Base-by-base conservation (phyloP, 2,113 vertebrate genomes). In the Callospermophilus lateralis region DNA sequence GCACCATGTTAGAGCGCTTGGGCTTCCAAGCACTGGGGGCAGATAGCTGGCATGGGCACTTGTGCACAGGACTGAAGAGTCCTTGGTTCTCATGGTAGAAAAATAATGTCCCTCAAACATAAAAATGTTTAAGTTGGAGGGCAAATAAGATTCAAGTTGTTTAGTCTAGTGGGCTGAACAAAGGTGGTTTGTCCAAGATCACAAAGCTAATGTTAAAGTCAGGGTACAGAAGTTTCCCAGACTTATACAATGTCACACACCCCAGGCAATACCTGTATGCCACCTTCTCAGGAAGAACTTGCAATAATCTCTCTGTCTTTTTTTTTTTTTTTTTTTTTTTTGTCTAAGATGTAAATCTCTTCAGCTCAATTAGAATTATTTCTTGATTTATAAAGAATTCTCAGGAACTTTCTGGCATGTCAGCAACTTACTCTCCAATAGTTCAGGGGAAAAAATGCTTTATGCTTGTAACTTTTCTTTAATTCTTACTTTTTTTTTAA, bases 1-100 rank as follows among this genome's bases (percentile, higher is more conserved):
- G 22, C 0, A 3, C 28, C 4, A 3, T 4, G 3, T 37, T 2
- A 4, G 1, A 94, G 45, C n/a, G n/a, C 61, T 34, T 0, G 32
- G 68, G 70, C 12, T 17, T 34, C 3, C 13, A 12, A 34, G 68
- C 48, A 6, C 34, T 8, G 26, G 65, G 30, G 26, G 13, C 11
- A 37, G 13, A 11, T 4, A 30, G 30, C 5, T 4, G 30, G 63
- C 32, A n/a, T n/a, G 11, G 1, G 48, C 7, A 10, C 34, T 6
- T 7, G 51, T 39, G 28, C 70, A 37, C 34, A n/a, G 19, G 65
- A 91, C 78, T 37, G 28, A 20, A 26, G 4, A 16, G 34, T 2
- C 42, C 72, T 84, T 58, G 32, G 6, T 15, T 28, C 32, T 89
- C 42, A 4, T 26, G 13, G 67, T 9, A 77, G 67, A 74, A 51